A percentile compares a stretch with the other conserved stretches of the same genome.
These are phyloP conservation scores for Xenopus petersii DNA, from an alignment of 2,797 vertebrate species.

Conservation along the genomic window DNA sequence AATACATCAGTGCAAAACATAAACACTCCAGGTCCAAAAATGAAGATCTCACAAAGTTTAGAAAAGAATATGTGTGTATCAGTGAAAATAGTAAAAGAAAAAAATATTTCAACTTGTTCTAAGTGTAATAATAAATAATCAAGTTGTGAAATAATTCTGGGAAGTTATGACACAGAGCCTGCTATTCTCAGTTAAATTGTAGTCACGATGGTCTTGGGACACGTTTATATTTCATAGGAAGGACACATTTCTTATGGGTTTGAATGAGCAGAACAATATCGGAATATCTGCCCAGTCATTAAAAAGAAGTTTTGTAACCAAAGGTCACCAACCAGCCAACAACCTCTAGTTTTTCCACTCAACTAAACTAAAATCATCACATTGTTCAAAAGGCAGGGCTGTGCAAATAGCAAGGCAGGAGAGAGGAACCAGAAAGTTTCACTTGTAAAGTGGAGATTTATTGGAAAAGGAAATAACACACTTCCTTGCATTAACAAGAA, in stretches of 20 bases:
- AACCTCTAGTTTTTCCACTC: conserved; percentile 17
- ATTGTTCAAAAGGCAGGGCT: conserved; percentile 13
- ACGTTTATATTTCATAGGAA: no score
- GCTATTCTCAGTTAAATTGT: no score
- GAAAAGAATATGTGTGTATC: no score
- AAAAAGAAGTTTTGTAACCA: background rate
- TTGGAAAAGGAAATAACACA: conserved; percentile 40
- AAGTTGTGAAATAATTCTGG: no score
- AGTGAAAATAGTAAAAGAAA: no score
- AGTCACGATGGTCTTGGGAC: no score
- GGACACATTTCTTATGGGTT: background rate
- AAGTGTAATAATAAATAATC: no score
- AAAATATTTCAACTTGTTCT: no score
- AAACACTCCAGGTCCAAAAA: no score
- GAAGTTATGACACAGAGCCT: no score
- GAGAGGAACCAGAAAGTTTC: conserved; percentile 9
- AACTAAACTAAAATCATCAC: conserved; percentile 25
- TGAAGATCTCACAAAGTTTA: no score
- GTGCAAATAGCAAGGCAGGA: conserved; percentile 6
- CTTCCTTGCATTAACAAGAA: conserved; percentile 37
- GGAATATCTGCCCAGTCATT: background rate
- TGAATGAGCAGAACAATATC: background rate
- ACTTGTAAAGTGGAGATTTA: conserved; percentile 3
- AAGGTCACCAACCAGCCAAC: conserved; percentile 35
- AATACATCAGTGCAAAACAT: no score